Evolutionary conservation across 1,140 invertebrate genomes (phyloP).

Genomic region (Drosophila kepulauana): DNA sequence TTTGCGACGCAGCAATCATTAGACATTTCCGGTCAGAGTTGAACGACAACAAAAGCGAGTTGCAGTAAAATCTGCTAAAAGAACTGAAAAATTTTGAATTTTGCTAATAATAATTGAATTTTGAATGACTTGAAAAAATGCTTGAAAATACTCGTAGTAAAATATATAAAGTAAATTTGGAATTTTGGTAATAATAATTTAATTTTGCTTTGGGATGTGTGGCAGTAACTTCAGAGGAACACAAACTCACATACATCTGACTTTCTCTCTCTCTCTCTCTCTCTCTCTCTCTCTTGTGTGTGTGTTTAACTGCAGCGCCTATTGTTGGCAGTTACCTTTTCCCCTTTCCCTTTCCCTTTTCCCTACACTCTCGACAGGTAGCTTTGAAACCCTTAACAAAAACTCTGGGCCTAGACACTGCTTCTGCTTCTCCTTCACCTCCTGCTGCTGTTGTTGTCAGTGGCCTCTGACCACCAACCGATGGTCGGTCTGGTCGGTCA

Average conservation of each 20-base stretch:
- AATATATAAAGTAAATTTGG: too few species aligned
- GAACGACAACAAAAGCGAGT: too few species aligned
- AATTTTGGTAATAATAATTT: not conserved
- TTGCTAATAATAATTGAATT: too few species aligned
- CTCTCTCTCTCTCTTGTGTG: constrained; percentile 1
- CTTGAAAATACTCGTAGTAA: too few species aligned
- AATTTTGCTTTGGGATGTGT: not conserved
- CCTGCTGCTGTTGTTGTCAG: not conserved
- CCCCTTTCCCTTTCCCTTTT: not conserved
- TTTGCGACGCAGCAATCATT: constrained; percentile 53
- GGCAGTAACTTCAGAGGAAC: not conserved
- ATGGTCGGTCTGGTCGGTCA: constrained; percentile 23
- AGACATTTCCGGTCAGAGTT: constrained; percentile 66
- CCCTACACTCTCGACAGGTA: not conserved
- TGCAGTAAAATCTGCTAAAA: too few species aligned
- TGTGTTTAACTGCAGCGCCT: constrained; percentile 7
- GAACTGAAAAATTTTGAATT: too few species aligned
- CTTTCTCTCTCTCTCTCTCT: too few species aligned
- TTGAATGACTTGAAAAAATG: too few species aligned
- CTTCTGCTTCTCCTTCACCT: too few species aligned
- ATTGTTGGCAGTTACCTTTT: constrained; percentile 32
- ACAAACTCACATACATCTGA: not conserved
- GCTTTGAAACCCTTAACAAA: constrained; percentile 12
- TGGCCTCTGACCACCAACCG: constrained; percentile 7
- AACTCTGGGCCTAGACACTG: not conserved